Evolutionary conservation across 1,140 invertebrate genomes (phyloP).

Genomic region (Odontomachus brunneus): DNA sequence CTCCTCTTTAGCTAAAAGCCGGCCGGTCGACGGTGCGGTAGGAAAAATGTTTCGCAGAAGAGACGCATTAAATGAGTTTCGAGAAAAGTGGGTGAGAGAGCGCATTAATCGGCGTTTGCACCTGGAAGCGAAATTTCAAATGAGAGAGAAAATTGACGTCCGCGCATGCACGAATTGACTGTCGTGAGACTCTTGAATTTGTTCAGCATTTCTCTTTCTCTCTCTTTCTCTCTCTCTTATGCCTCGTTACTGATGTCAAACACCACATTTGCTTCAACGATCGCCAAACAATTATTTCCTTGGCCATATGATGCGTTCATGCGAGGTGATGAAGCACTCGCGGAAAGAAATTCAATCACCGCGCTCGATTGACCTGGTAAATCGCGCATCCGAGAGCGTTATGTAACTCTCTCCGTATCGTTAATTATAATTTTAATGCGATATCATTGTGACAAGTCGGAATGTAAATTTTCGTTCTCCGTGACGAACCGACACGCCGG

Average conservation of each 20-base stretch:
- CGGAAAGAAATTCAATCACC: neutral
- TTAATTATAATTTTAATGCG: conserved; percentile 7
- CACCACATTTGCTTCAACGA: too few relatives aligned
- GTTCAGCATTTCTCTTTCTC: too few relatives aligned
- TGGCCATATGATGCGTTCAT: too few relatives aligned
- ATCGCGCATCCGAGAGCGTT: neutral
- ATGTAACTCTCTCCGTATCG: neutral
- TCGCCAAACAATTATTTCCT: too few relatives aligned
- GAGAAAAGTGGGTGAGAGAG: neutral
- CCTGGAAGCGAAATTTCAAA: neutral
- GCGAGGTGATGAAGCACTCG: too few relatives aligned
- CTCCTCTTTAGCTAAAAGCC: neutral
- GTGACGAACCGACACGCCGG: neutral
- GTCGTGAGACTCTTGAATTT: neutral
- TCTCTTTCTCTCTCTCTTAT: too few relatives aligned
- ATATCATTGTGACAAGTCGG: neutral
- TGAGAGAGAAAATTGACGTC: conserved; percentile 17
- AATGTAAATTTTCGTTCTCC: conserved; percentile 18
- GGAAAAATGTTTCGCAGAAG: conserved; percentile 30
- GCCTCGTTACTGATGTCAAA: too few relatives aligned
- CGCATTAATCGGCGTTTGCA: too few relatives aligned
- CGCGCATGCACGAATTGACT: neutral
- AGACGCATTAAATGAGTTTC: conserved; percentile 24
- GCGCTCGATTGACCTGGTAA: neutral
- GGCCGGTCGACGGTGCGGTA: neutral